A percentile compares a stretch with the other conserved stretches of the same genome.
phyloP scores from a whole-genome alignment of 2,797 vertebrate genomes.

The Rhabdomys pumilio region DNA sequence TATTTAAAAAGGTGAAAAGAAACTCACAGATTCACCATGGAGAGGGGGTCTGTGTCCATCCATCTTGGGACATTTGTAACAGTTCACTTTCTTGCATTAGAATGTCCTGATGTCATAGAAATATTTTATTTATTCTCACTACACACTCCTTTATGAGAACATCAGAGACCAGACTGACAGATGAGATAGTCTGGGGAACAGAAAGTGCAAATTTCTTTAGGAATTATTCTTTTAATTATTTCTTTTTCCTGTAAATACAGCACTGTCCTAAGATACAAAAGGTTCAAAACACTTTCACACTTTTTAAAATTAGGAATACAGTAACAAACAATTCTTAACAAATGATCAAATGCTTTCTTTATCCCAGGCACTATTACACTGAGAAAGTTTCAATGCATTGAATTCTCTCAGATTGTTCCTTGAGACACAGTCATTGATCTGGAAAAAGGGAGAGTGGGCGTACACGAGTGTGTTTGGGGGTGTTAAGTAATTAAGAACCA shows the following conservation, averaged over 20 bases:
- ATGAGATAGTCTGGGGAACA: neutral
- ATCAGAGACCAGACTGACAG: neutral
- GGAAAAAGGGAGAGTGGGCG: neutral
- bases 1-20: neutral
- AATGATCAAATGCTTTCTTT: neutral
- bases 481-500: neutral
- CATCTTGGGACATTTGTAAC: slow-evolving; percentile 15
- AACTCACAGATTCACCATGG: neutral
- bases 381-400: neutral
- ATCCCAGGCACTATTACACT: neutral
- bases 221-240: neutral
- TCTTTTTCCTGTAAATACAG: neutral
- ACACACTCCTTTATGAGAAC: neutral
- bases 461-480: neutral
- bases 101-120: slow-evolving; percentile 4
- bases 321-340: neutral
- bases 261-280: neutral
- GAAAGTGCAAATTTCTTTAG: neutral
- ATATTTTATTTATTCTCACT: slow-evolving; percentile 15
- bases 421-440: neutral
- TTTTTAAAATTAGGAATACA: slow-evolving; percentile 25
- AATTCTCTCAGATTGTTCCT: neutral
- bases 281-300: slow-evolving; percentile 28
- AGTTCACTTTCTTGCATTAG: neutral
- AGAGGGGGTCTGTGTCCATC: neutral